Conservation (phyloP, 2,113 vertebrate genomes). For the Epinephelus cyanopodus region DNA sequence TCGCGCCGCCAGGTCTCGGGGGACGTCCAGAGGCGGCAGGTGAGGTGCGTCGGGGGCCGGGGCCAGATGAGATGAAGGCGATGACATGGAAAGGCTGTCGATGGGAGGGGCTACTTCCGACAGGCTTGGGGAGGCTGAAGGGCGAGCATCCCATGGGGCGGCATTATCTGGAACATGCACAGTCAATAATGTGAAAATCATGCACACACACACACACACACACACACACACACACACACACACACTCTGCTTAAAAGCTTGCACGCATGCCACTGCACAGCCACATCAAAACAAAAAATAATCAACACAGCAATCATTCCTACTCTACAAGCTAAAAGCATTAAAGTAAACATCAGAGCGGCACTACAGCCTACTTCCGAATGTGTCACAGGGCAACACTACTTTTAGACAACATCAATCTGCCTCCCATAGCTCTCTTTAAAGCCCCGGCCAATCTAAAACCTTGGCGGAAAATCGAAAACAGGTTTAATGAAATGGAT, state of each 20-base stretch:
- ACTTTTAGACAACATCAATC: slow-evolving; percentile 66
- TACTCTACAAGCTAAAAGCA: slow-evolving; percentile 56
- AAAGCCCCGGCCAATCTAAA: slow-evolving; percentile 59
- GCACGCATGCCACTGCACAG: slow-evolving; percentile 55
- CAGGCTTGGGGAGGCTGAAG: slow-evolving; percentile 96
- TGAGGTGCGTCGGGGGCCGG: slow-evolving; percentile 91
- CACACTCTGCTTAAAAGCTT: background rate
- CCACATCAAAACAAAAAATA: slow-evolving; percentile 28
- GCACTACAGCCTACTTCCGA: slow-evolving; percentile 27
- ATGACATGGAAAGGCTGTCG: slow-evolving; percentile 91
- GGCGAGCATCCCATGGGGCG: slow-evolving; percentile 92
- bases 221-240: slow-evolving; percentile 13
- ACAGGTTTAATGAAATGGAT: slow-evolving; percentile 78
- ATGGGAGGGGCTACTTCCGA: slow-evolving; percentile 94
- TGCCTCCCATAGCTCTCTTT: slow-evolving; percentile 62
- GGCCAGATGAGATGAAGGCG: slow-evolving; percentile 94
- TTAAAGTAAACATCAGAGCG: slow-evolving; percentile 43
- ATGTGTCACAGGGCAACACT: slow-evolving; percentile 38
- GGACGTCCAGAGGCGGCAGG: slow-evolving; percentile 88
- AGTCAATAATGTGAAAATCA: slow-evolving; percentile 26
- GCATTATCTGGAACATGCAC: slow-evolving; percentile 90
- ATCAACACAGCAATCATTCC: slow-evolving; percentile 48
- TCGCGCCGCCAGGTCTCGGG: slow-evolving; percentile 87
- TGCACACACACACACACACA: background rate
- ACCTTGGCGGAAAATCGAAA: slow-evolving; percentile 70